Base-by-base conservation (phyloP, 1,140 invertebrate species). In the Heliconius hewitsoni region DNA sequence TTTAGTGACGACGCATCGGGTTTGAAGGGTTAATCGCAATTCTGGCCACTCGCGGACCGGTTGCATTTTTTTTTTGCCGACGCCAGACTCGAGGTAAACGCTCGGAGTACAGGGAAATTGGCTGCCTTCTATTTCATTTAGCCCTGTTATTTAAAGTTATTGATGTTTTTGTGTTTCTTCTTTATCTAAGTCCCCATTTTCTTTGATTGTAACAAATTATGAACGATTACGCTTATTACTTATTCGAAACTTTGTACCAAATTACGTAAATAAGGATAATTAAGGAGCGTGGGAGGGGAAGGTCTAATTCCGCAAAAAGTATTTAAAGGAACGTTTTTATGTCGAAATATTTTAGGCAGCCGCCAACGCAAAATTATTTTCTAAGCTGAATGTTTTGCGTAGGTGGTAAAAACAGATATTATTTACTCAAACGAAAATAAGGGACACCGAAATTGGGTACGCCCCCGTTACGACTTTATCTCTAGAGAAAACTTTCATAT, bases 11-110 rank as follows among this genome's bases (percentile, higher is more conserved):
- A 87, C 83, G 84, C 88, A 86, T 86, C 88, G 82, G 87, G 88
- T 89, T 91, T 89, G 87, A 81, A 89, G 87, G 88, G 85, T 91
- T 92, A 90, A 90, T 91, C 88, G 86, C 84, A 85, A 91, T 92
- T 93, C 90, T 90, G 91, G 89, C 89, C 86, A 88, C 78, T 86
- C 85, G 84, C 84, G 73, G 84, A 92, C 92, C 89, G 91, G 92
- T 91, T 90, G 78, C 50, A 23, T 73, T 82, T 86, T 87, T 23
- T 23, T 82, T 84, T 87, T 88, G 66, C 73, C 74, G 77, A 77
- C 86, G 76, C 74, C 73, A 85, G 81, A 76, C 81, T 79, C 79
- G 83, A 87, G 84, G 84, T 89, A 89, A 89, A 90, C 81, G 85
- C 77, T 84, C 85, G 82, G 81, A 78, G 76, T 82, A 84, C 79